These are phyloP conservation scores for Ascaphus truei DNA, from an alignment of 2,113 vertebrate genomes.

Conservation along the genomic window DNA sequence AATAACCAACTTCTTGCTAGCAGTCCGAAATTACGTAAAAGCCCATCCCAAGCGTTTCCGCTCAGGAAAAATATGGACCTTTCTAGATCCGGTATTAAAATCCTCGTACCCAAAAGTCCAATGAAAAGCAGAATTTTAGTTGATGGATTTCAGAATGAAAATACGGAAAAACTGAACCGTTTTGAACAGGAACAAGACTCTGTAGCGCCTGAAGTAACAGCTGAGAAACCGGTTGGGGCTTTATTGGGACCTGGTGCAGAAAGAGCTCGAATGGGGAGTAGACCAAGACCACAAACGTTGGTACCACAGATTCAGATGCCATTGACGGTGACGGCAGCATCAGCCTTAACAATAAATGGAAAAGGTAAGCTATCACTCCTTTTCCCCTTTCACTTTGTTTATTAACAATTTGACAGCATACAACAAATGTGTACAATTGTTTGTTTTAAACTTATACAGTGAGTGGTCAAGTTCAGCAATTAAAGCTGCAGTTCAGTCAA, in stretches of 20 bases:
- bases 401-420: too few relatives aligned
- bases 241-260: slow-evolving; percentile 83
- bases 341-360: slow-evolving; percentile 70
- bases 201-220: slow-evolving; percentile 83
- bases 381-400: too few relatives aligned
- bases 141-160: slow-evolving; percentile 82
- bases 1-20: slow-evolving; percentile 57
- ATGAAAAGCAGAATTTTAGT: slow-evolving; percentile 81
- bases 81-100: slow-evolving; percentile 90
- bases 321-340: slow-evolving; percentile 71
- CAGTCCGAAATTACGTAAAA: slow-evolving; percentile 70
- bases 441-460: too few relatives aligned
- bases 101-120: slow-evolving; percentile 93
- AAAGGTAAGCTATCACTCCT: slow-evolving; percentile 73
- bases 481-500: too few relatives aligned
- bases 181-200: slow-evolving; percentile 79
- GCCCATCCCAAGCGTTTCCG: slow-evolving; percentile 52
- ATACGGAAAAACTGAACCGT: slow-evolving; percentile 79
- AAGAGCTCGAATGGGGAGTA: slow-evolving; percentile 90
- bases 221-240: slow-evolving; percentile 78
- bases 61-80: slow-evolving; percentile 86
- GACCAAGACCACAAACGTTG: slow-evolving; percentile 75
- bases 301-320: slow-evolving; percentile 68
- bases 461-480: too few relatives aligned
- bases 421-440: too few relatives aligned